These are phyloP conservation scores for Trochalopteron elliotii DNA, from an alignment of 2,113 vertebrate species.

Conservation along the genomic window DNA sequence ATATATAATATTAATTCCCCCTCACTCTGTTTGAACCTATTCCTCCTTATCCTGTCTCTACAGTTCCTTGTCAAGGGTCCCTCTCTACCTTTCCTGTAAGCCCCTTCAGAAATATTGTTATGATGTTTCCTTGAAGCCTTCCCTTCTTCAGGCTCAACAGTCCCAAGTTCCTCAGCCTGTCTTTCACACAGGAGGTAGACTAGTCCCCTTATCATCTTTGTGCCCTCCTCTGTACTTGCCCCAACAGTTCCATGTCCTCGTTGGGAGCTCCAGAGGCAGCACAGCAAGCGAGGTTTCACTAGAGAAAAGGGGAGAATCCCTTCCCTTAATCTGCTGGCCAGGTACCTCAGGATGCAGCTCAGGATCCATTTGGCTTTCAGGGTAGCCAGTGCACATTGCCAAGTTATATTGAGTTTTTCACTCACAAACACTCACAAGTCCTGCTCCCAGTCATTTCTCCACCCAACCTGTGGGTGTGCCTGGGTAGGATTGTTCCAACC, in stretches of 20 bases:
- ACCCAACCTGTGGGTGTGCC: not conserved
- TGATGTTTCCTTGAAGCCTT: not conserved
- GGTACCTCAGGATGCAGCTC: not conserved
- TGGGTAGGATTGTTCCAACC: not conserved
- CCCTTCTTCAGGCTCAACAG: not conserved
- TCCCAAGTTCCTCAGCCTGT: not conserved
- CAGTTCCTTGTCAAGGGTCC: accelerated
- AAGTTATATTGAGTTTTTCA: accelerated
- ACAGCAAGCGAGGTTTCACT: too few relatives aligned
- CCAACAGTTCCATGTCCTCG: not conserved
- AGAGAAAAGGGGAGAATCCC: not conserved
- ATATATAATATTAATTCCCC: not conserved
- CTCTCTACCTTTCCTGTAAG: not conserved
- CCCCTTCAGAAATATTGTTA: not conserved
- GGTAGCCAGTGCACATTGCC: not conserved
- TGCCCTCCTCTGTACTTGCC: not conserved
- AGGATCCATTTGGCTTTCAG: too few relatives aligned
- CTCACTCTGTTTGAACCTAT: not conserved
- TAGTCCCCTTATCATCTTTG: not conserved
- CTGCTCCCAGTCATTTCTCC: too few relatives aligned
- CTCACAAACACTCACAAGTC: not conserved
- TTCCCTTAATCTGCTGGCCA: not conserved
- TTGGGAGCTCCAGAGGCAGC: not conserved
- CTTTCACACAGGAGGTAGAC: not conserved
- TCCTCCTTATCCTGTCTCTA: not conserved